phyloP scores from a whole-genome alignment of 1,140 invertebrate genomes.

The Acromyrmex charruanus region DNA sequence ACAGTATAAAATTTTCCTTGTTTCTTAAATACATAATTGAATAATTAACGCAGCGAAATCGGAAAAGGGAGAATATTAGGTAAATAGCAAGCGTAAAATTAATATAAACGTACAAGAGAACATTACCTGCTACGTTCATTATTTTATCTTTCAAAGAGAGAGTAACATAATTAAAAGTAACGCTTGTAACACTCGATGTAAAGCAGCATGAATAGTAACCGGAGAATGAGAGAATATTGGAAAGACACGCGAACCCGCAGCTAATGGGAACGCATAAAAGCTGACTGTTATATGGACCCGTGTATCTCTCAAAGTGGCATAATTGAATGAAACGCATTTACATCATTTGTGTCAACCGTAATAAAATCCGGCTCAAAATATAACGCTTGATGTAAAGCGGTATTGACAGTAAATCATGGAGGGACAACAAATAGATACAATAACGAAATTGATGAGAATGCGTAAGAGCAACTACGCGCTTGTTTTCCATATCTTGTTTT shows the following conservation, averaged over 20 bases:
- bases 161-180: slow-evolving; percentile 36
- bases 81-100: neutral
- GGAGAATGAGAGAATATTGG: slow-evolving; percentile 20
- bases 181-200: slow-evolving; percentile 2
- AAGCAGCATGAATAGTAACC: neutral
- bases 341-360: slow-evolving; percentile 21
- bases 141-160: slow-evolving; percentile 1
- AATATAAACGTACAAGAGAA: neutral
- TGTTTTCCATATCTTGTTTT: slow-evolving; percentile 18
- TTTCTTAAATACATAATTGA: neutral
- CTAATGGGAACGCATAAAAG: slow-evolving; percentile 27
- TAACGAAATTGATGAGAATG: neutral
- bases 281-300: neutral
- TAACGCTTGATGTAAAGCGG: neutral
- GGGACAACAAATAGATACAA: neutral
- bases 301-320: slow-evolving; percentile 4
- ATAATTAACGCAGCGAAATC: neutral
- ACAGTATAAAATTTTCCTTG: neutral
- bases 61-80: neutral
- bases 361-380: slow-evolving; percentile 32
- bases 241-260: slow-evolving; percentile 38
- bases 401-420: neutral
- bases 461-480: neutral
- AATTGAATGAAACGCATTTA: slow-evolving; percentile 24
- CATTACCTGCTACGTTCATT: neutral